Percentiles rank a stretch among this genome's conserved stretches.
Evolutionary conservation across 1,140 invertebrate genomes (phyloP).

Genomic region (Chymomyza costata): DNA sequence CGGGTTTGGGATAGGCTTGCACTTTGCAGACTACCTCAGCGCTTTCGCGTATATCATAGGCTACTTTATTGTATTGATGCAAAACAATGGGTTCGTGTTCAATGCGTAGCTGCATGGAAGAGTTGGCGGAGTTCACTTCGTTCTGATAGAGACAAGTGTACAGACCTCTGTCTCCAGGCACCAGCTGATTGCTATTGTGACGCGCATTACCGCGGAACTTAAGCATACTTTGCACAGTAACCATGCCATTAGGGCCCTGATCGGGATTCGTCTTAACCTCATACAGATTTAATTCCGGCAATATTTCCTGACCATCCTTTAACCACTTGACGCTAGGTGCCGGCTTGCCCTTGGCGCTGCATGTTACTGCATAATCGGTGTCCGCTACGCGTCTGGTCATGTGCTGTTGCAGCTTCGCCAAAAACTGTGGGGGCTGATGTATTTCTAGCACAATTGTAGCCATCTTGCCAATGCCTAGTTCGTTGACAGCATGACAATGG

Average conservation of each 20-base stretch:
- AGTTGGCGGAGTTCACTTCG: conserved; percentile 89
- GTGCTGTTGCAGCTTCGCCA: conserved; percentile 88
- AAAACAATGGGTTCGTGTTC: conserved; percentile 92
- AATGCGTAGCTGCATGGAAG: conserved; percentile 91
- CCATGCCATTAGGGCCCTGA: conserved; percentile 84
- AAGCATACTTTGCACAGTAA: conserved; percentile 88
- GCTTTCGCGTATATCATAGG: conserved; percentile 88
- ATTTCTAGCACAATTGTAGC: conserved; percentile 89
- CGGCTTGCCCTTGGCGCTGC: conserved; percentile 91
- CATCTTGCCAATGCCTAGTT: conserved; percentile 88
- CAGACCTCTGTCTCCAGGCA: conserved; percentile 88
- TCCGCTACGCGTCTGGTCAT: conserved; percentile 88
- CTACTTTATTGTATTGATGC: conserved; percentile 91
- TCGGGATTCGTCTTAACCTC: conserved; percentile 86
- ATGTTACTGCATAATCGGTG: conserved; percentile 86
- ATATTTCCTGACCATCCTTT: conserved; percentile 88
- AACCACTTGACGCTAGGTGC: conserved; percentile 89
- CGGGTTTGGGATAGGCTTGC: conserved; percentile 92
- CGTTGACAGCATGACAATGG: conserved; percentile 91
- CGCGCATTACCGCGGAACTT: conserved; percentile 86
- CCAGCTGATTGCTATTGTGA: conserved; percentile 83
- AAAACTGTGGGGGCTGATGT: conserved; percentile 89
- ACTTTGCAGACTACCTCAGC: conserved; percentile 91
- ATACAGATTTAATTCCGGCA: conserved; percentile 84
- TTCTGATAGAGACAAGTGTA: conserved; percentile 94